Evolutionary conservation across 2,797 vertebrate species (phyloP).

Genomic region (Leuciscus waleckii): DNA sequence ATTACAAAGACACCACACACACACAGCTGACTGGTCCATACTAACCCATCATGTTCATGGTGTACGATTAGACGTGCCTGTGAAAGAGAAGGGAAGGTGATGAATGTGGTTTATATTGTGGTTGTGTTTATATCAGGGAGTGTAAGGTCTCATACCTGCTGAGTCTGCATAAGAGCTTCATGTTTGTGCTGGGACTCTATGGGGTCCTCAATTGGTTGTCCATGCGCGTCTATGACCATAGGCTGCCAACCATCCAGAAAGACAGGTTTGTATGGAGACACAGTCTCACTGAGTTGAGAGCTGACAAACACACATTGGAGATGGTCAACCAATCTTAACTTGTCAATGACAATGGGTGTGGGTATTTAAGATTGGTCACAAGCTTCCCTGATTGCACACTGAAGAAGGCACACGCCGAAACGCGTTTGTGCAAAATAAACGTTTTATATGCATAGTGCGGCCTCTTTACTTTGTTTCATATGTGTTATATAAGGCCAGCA

Average conservation of each 20-base stretch:
- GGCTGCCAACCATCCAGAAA: conserved; percentile 87
- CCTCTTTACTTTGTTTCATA: too few relatives aligned
- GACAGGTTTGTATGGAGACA: conserved; percentile 76
- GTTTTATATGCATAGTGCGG: too few relatives aligned
- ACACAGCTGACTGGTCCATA: background rate
- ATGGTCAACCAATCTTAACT: background rate
- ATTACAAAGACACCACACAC: background rate
- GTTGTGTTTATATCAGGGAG: conserved; percentile 15
- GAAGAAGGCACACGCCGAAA: too few relatives aligned
- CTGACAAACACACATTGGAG: conserved; percentile 53
- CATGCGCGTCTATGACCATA: conserved; percentile 64
- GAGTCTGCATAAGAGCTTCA: conserved; percentile 71
- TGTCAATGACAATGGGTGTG: too few relatives aligned
- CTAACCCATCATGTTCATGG: conserved; percentile 42
- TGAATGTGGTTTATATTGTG: background rate
- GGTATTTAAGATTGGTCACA: too few relatives aligned
- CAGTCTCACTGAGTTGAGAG: conserved; percentile 67
- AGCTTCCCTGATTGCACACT: too few relatives aligned
- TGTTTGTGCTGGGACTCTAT: conserved; percentile 82
- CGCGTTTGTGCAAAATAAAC: too few relatives aligned
- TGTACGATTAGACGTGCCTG: conserved; percentile 1
- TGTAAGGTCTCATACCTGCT: conserved; percentile 41
- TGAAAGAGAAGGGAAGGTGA: background rate
- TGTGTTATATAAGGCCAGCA: too few relatives aligned
- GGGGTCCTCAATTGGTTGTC: conserved; percentile 79